These are phyloP conservation scores for Drosophila nr. perissopoda DNA, from an alignment of 2,888 invertebrate genomes.

Conservation along the genomic window DNA sequence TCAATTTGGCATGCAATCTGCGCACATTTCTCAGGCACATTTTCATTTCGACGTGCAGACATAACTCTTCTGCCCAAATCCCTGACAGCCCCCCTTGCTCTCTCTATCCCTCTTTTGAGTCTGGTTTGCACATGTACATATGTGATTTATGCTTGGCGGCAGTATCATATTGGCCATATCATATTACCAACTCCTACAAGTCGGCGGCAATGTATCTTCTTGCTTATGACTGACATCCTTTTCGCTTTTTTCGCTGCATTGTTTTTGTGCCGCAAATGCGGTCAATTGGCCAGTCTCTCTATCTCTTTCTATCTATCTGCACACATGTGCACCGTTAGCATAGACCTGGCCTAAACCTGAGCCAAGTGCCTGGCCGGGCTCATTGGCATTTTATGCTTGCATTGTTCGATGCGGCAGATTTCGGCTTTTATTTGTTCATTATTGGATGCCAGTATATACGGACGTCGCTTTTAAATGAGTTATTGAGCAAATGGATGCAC, in stretches of 20 bases:
- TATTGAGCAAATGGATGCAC: conserved; percentile 69
- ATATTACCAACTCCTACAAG: conserved; percentile 69
- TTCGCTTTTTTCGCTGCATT: conserved; percentile 74
- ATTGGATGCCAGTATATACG: conserved; percentile 54
- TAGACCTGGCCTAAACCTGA: conserved; percentile 11
- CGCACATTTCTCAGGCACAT: conserved; percentile 57
- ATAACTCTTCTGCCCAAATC: conserved; percentile 50
- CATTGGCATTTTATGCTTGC: conserved; percentile 58
- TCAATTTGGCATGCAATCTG: conserved; percentile 71
- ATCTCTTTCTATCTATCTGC: not conserved
- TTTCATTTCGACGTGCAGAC: conserved; percentile 61
- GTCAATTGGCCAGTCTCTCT: conserved; percentile 68
- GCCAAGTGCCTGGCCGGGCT: conserved; percentile 22
- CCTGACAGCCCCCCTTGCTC: not conserved
- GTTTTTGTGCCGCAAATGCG: conserved; percentile 66
- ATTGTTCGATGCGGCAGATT: conserved; percentile 73
- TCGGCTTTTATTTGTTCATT: conserved; percentile 77
- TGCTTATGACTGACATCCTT: conserved; percentile 76
- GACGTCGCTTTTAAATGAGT: conserved; percentile 77
- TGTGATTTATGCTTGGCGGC: conserved; percentile 67
- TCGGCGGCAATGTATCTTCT: conserved; percentile 69
- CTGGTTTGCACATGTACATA: conserved; percentile 59
- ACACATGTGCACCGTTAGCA: conserved; percentile 56
- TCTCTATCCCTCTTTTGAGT: not conserved
- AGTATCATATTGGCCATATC: conserved; percentile 73